These are phyloP conservation scores for Pinctada fucata DNA, from an alignment of 2,888 invertebrate species.

Conservation along the genomic window DNA sequence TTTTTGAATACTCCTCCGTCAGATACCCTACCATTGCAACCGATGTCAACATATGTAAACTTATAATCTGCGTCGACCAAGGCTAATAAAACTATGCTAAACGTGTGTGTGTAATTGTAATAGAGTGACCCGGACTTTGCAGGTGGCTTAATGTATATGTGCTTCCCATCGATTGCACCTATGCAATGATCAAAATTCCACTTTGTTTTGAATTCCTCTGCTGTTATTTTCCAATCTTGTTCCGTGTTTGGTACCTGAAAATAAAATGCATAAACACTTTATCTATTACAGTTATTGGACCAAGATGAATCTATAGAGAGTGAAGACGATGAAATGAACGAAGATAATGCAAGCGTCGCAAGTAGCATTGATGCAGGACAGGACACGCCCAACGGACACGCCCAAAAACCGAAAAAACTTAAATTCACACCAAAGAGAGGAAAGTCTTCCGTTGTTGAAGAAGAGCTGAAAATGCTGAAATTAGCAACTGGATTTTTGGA, in stretches of 20 bases:
- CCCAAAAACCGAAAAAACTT: background rate
- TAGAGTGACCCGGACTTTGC: conserved; percentile 1
- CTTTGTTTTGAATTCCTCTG: conserved; percentile 15
- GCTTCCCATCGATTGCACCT: conserved; percentile 16
- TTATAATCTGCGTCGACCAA: conserved; percentile 34
- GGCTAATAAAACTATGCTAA: conserved; percentile 19
- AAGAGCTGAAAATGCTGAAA: conserved; percentile 1
- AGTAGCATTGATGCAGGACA: too few relatives aligned
- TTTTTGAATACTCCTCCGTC: conserved; percentile 26
- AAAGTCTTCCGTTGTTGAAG: background rate
- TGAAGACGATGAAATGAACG: too few relatives aligned
- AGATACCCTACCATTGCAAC: conserved; percentile 29
- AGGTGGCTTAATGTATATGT: conserved; percentile 2
- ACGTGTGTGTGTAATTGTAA: conserved; percentile 8
- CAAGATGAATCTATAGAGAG: background rate
- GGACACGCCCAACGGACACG: background rate
- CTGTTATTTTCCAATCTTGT: conserved; percentile 20
- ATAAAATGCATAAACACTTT: background rate
- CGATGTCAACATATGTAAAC: conserved; percentile 38
- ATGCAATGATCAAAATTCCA: conserved; percentile 22
- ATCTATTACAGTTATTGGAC: background rate
- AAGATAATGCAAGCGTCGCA: too few relatives aligned
- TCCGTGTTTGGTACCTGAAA: conserved; percentile 25
- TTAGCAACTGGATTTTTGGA: conserved; percentile 8
- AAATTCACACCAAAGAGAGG: conserved; percentile 4